Percentiles rank a stretch among this genome's conserved stretches.
phyloP scores from a whole-genome alignment of 2,888 invertebrate species.

The Pyrochroa serraticornis region DNA sequence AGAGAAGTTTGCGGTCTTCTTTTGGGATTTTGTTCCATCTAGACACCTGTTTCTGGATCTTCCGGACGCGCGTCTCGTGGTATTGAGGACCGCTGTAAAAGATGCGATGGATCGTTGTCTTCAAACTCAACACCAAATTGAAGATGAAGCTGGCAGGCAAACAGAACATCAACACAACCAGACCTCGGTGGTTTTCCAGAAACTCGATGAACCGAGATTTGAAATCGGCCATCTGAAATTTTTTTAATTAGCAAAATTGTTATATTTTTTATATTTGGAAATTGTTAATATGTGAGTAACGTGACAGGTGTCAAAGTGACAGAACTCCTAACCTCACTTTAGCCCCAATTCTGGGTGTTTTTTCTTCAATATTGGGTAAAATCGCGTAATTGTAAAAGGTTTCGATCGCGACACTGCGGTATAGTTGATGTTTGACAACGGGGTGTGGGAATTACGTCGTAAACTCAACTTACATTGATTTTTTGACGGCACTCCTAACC shows the following conservation, averaged over 20 bases:
- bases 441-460: no score
- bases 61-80: slow-evolving; percentile 59
- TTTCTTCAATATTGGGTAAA: no score
- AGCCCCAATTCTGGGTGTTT: no score
- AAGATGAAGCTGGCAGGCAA: slow-evolving; percentile 72
- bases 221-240: slow-evolving; percentile 15
- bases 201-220: slow-evolving; percentile 54
- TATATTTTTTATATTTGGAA: not conserved
- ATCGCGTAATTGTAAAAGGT: no score
- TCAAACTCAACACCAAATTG: slow-evolving; percentile 57
- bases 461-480: no score
- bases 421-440: no score
- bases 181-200: slow-evolving; percentile 67
- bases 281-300: no score
- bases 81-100: slow-evolving; percentile 55
- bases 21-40: slow-evolving; percentile 62
- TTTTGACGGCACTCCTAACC: no score
- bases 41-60: slow-evolving; percentile 62
- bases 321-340: no score
- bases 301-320: no score
- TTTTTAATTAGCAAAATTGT: slow-evolving; percentile 39
- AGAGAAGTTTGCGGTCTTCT: slow-evolving; percentile 62
- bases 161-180: slow-evolving; percentile 70
- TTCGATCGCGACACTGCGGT: no score
- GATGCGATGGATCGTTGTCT: slow-evolving; percentile 53